Percentiles rank a stretch among this genome's conserved stretches.
phyloP scores from a whole-genome alignment of 2,113 vertebrate species.

The Calypte anna region DNA sequence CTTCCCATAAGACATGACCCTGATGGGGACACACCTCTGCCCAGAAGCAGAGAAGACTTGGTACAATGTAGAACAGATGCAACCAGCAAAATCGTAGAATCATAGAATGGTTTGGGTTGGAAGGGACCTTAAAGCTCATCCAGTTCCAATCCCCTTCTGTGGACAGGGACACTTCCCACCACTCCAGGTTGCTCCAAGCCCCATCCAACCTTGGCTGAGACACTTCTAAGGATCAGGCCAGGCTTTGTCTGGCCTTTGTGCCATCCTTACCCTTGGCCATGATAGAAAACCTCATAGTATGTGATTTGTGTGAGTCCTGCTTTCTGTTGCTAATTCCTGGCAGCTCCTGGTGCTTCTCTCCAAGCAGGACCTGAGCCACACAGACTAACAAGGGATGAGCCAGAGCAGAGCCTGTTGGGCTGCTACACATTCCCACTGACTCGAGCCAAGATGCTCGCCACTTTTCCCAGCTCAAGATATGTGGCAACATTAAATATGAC shows the following conservation, averaged over 20 bases:
- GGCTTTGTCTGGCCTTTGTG: neutral
- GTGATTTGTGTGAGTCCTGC: fast-evolving
- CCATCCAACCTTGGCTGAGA: too few relatives aligned
- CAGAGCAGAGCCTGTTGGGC: neutral
- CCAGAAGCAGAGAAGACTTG: neutral
- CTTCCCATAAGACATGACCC: neutral
- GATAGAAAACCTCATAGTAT: fast-evolving
- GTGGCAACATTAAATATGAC: neutral
- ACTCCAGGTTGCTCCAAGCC: too few relatives aligned
- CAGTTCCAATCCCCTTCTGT: too few relatives aligned
- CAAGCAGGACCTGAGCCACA: neutral
- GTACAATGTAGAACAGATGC: neutral
- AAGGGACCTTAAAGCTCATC: too few relatives aligned
- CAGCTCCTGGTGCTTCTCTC: neutral
- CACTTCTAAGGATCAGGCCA: neutral
- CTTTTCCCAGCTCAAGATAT: neutral
- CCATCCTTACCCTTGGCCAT: neutral
- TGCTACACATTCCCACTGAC: neutral
- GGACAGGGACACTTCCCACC: too few relatives aligned
- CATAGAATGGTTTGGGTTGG: too few relatives aligned
- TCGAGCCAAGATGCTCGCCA: neutral
- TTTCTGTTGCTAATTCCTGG: neutral
- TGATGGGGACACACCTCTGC: fast-evolving
- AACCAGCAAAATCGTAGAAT: neutral
- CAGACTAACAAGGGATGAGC: neutral